A percentile compares a stretch with the other conserved stretches of the same genome.
Evolutionary conservation across 2,113 vertebrate genomes (phyloP).

Genomic region (Chamaetylas fuelleborni): DNA sequence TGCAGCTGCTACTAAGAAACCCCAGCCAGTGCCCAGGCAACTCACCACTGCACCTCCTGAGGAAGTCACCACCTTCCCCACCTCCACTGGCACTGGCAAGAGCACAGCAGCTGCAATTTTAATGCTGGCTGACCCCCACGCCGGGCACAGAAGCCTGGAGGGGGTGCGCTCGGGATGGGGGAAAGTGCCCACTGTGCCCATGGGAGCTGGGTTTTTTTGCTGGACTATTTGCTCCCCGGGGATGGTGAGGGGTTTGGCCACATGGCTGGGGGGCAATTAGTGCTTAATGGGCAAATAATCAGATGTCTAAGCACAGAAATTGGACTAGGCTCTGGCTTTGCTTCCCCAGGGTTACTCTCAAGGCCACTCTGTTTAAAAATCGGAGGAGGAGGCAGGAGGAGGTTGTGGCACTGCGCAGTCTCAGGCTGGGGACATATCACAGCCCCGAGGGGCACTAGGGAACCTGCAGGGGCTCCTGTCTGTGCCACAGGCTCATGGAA

Average conservation of each 20-base stretch:
- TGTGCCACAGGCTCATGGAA: not conserved
- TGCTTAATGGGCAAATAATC: not conserved
- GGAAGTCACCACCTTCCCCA: not conserved
- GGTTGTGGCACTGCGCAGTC: not conserved
- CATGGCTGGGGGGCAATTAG: not conserved
- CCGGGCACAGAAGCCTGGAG: not conserved
- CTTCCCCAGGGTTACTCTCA: not conserved
- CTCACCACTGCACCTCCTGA: not conserved
- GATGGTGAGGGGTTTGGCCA: rapidly evolving
- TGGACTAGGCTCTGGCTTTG: rapidly evolving
- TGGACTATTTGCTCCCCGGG: not conserved
- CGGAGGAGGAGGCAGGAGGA: not conserved
- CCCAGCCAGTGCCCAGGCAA: not conserved
- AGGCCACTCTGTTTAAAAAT: not conserved
- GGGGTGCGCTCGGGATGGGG: rapidly evolving
- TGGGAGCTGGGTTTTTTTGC: not conserved
- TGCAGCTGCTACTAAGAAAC: too few species aligned
- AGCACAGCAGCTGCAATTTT: not conserved
- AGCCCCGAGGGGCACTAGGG: rapidly evolving
- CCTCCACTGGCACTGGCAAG: rapidly evolving
- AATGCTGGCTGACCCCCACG: rapidly evolving
- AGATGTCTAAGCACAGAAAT: not conserved
- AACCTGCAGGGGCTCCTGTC: rapidly evolving
- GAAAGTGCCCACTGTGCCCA: rapidly evolving
- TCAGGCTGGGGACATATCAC: not conserved